Percentiles rank a stretch among this genome's conserved stretches.
These are phyloP conservation scores for Carabus problematicus DNA, from an alignment of 2,888 invertebrate genomes.

Conservation along the genomic window DNA sequence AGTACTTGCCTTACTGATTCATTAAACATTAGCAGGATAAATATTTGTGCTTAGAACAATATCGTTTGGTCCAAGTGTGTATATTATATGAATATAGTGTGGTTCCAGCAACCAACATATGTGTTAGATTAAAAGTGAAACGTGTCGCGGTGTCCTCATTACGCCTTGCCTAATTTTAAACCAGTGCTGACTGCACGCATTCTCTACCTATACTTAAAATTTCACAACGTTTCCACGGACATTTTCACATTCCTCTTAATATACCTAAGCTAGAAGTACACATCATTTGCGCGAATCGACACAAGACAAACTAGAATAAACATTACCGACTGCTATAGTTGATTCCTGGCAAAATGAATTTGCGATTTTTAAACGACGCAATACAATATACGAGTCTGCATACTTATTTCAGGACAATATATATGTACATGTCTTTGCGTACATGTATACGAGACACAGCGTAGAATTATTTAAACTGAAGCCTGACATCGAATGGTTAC, in stretches of 20 bases:
- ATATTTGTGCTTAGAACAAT: no score
- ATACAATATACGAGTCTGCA: no score
- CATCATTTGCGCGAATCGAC: no score
- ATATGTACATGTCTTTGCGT: no score
- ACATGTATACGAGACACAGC: not conserved
- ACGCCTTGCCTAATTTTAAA: conserved; percentile 52
- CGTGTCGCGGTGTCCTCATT: conserved; percentile 53
- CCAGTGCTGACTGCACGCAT: conserved; percentile 46
- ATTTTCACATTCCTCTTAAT: conserved; percentile 42
- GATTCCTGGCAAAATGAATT: no score
- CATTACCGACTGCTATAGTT: no score
- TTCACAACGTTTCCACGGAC: conserved; percentile 36
- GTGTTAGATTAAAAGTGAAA: conserved; percentile 50
- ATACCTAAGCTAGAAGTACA: conserved; percentile 19
- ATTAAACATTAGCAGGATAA: no score
- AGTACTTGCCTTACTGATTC: no score
- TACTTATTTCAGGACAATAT: no score
- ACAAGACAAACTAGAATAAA: no score
- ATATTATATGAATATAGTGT: not conserved
- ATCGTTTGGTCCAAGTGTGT: no score
- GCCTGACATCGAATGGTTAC: conserved; percentile 28
- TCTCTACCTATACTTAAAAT: conserved; percentile 34
- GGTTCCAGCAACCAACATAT: conserved; percentile 1
- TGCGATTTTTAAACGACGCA: no score
- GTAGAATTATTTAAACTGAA: conserved; percentile 12